phyloP scores from a whole-genome alignment of 2,888 invertebrate genomes.

The Napeogenes sylphis region DNA sequence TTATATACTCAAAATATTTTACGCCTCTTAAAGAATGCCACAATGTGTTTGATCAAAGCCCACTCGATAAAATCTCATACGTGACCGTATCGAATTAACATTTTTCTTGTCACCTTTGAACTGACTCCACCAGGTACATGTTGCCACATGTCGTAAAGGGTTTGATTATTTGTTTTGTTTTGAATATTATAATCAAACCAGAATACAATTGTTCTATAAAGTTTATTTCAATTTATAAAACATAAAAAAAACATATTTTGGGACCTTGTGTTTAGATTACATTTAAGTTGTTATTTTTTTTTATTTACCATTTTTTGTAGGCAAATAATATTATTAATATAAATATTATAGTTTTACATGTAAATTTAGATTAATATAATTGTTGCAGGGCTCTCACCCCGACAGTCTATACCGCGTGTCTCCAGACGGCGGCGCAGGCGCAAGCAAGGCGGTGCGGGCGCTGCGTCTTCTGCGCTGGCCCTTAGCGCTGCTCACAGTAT shows the following conservation, averaged over 20 bases:
- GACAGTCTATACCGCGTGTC: slow-evolving; percentile 72
- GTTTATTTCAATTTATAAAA: too few species aligned
- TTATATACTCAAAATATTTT: slow-evolving; percentile 11
- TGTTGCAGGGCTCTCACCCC: slow-evolving; percentile 71
- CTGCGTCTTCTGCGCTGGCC: slow-evolving; percentile 71
- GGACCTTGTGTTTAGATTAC: too few species aligned
- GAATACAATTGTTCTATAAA: too few species aligned
- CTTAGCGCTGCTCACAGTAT: slow-evolving; percentile 61
- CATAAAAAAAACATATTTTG: too few species aligned
- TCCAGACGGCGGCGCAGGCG: slow-evolving; percentile 41
- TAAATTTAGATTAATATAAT: slow-evolving; percentile 13
- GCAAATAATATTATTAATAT: too few species aligned
- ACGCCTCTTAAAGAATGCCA: slow-evolving; percentile 7
- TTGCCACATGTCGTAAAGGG: too few species aligned
- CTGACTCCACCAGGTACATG: too few species aligned
- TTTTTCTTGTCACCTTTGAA: slow-evolving; percentile 17
- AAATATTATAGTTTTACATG: too few species aligned
- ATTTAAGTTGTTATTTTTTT: too few species aligned
- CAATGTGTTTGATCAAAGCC: background rate
- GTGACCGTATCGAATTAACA: slow-evolving; percentile 14
- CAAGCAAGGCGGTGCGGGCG: slow-evolving; percentile 47
- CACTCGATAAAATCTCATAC: slow-evolving; percentile 12
- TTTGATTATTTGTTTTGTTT: too few species aligned
- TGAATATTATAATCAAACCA: too few species aligned
- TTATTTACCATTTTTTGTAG: too few species aligned